phyloP scores from a whole-genome alignment of 2,797 vertebrate species.

The Mormyrops attenuatus region DNA sequence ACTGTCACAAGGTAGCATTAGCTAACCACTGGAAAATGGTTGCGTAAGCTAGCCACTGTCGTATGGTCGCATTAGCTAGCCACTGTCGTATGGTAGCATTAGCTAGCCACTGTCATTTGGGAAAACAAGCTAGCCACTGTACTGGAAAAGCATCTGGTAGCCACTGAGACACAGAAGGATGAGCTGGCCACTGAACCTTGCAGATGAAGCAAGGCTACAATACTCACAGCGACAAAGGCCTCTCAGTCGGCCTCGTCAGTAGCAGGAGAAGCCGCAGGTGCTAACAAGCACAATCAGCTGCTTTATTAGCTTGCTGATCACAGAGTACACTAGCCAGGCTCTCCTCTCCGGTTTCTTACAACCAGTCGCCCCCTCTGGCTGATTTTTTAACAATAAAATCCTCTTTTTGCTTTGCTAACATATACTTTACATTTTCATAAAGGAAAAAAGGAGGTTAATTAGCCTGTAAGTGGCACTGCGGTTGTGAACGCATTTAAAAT shows the following conservation, averaged over 20 bases:
- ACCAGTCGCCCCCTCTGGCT: not conserved
- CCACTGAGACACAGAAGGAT: not conserved
- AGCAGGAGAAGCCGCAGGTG: not conserved
- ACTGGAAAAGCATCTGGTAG: not conserved
- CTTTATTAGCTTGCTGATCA: not conserved
- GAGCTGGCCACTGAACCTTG: not conserved
- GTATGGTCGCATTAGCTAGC: too few species aligned
- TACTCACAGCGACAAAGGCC: not conserved
- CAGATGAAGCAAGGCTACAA: not conserved
- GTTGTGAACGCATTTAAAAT: not conserved
- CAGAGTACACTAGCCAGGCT: not conserved
- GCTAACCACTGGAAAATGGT: too few species aligned
- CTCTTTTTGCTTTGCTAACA: slow-evolving; percentile 8
- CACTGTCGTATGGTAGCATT: not conserved
- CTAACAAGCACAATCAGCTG: not conserved
- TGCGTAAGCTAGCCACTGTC: too few species aligned
- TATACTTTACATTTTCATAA: slow-evolving; percentile 7
- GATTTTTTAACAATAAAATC: slow-evolving; percentile 12
- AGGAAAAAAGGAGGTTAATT: slow-evolving; percentile 20
- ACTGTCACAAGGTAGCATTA: too few species aligned
- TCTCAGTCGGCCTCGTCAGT: not conserved
- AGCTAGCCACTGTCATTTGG: not conserved
- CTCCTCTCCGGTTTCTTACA: not conserved
- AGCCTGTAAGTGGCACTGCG: slow-evolving; percentile 2
- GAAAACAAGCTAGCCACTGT: not conserved